A percentile compares a stretch with the other conserved stretches of the same genome.
phyloP scores from a whole-genome alignment of 1,140 invertebrate species.

The Euwallacea fornicatus region DNA sequence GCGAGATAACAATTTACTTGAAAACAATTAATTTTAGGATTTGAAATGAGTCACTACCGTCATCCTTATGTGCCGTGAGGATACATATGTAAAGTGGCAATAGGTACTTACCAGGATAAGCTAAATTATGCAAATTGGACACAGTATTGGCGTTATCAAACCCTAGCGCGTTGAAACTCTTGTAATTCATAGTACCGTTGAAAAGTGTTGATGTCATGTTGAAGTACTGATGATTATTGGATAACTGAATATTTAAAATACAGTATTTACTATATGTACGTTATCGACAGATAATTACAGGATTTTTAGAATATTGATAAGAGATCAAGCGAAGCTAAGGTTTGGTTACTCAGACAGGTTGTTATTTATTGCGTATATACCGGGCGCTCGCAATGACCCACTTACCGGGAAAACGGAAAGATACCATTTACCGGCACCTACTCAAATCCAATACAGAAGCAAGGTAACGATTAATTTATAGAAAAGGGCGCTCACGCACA shows the following conservation, averaged over 20 bases:
- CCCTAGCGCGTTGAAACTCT: conserved; percentile 37
- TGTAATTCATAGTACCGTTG: conserved; percentile 42
- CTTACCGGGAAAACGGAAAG: conserved; percentile 19
- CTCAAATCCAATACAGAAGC: conserved; percentile 24
- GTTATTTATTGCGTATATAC: conserved; percentile 11
- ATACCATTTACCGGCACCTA: conserved; percentile 1
- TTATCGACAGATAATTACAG: conserved; percentile 47
- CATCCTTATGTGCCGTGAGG: no score
- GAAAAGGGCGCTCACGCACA: conserved; percentile 29
- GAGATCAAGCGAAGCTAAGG: conserved; percentile 28
- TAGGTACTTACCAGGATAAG: conserved; percentile 30
- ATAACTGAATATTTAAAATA: conserved; percentile 52
- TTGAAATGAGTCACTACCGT: no score
- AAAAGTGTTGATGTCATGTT: conserved; percentile 48
- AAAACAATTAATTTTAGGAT: no score
- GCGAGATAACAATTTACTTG: no score
- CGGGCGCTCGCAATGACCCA: conserved; percentile 17
- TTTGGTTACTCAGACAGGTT: conserved; percentile 32
- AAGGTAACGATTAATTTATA: conserved; percentile 28
- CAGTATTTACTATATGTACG: conserved; percentile 50
- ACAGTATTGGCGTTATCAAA: conserved; percentile 31
- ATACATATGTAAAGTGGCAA: background rate
- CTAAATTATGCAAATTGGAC: conserved; percentile 24
- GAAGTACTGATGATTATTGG: conserved; percentile 42
- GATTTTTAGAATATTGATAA: conserved; percentile 46